Conservation (phyloP, 2,113 vertebrate species). For the Callipepla californica region DNA sequence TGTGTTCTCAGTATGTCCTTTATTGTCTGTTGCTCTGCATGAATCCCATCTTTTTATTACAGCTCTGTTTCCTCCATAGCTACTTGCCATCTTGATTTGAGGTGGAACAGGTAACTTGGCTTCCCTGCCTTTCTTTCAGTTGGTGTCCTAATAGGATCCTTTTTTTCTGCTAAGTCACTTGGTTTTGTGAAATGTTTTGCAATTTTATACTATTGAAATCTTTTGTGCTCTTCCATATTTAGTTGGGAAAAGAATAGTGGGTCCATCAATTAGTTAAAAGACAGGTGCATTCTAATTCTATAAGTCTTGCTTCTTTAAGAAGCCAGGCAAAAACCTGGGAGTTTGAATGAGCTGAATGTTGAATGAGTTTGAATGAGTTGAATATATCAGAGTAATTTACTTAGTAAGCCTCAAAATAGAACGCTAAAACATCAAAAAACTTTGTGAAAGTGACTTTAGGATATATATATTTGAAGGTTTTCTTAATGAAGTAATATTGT, state of each 20-base stretch:
- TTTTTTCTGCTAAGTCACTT: neutral
- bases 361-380: neutral
- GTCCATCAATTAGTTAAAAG: neutral
- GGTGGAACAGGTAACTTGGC: neutral
- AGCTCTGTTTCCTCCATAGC: neutral
- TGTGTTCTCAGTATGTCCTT: neutral
- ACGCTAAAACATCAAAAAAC: neutral
- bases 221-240: neutral
- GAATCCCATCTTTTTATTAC: neutral
- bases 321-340: neutral
- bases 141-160: neutral
- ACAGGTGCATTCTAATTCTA: neutral
- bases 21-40: neutral
- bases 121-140: neutral
- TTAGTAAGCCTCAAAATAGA: neutral
- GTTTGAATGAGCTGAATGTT: neutral
- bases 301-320: conserved; percentile 24
- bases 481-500: neutral
- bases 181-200: neutral
- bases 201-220: neutral
- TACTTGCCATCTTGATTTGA: neutral
- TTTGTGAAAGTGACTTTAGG: conserved; percentile 13
- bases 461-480: neutral
- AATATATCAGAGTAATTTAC: neutral
- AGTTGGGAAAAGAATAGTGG: neutral